Evolutionary conservation across 1,140 invertebrate genomes (phyloP).

Genomic region (Plectus sambesii): DNA sequence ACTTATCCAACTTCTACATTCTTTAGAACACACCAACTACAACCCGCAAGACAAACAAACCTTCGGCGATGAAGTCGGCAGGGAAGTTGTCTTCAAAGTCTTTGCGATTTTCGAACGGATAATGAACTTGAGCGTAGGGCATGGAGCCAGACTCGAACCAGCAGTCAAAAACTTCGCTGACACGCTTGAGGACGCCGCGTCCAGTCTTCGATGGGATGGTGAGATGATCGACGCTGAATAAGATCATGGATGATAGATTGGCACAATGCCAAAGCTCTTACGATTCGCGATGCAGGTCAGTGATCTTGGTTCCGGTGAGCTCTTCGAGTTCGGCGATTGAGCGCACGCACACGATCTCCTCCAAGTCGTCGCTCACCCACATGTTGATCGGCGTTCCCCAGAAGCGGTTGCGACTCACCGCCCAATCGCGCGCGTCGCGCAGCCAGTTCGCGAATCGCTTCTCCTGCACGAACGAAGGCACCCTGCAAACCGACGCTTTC

Average conservation of each 20-base stretch:
- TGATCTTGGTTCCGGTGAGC: slow-evolving; percentile 66
- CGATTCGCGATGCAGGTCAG: slow-evolving; percentile 84
- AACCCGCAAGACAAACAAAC: slow-evolving; percentile 42
- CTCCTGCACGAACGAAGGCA: slow-evolving; percentile 94
- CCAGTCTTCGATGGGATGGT: slow-evolving; percentile 81
- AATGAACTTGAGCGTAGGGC: slow-evolving; percentile 94
- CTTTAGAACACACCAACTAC: neutral
- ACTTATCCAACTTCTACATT: no score
- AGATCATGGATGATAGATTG: neutral
- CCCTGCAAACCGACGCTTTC: slow-evolving; percentile 52
- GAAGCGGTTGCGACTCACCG: slow-evolving; percentile 87
- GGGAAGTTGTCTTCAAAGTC: slow-evolving; percentile 89
- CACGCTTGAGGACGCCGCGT: slow-evolving; percentile 65
- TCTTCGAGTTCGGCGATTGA: slow-evolving; percentile 79
- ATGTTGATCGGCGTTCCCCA: slow-evolving; percentile 99
- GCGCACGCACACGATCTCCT: slow-evolving; percentile 85
- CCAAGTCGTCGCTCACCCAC: slow-evolving; percentile 84
- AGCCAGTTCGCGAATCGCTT: slow-evolving; percentile 99
- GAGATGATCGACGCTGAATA: slow-evolving; percentile 66
- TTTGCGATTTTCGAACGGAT: slow-evolving; percentile 74
- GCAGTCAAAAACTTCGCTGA: slow-evolving; percentile 95
- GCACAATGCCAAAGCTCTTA: slow-evolving; percentile 42
- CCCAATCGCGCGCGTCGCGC: slow-evolving; percentile 92
- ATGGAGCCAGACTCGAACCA: slow-evolving; percentile 99
- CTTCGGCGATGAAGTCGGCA: slow-evolving; percentile 98